phyloP scores from a whole-genome alignment of 2,797 vertebrate genomes.

The Melanotaenia nigrans region DNA sequence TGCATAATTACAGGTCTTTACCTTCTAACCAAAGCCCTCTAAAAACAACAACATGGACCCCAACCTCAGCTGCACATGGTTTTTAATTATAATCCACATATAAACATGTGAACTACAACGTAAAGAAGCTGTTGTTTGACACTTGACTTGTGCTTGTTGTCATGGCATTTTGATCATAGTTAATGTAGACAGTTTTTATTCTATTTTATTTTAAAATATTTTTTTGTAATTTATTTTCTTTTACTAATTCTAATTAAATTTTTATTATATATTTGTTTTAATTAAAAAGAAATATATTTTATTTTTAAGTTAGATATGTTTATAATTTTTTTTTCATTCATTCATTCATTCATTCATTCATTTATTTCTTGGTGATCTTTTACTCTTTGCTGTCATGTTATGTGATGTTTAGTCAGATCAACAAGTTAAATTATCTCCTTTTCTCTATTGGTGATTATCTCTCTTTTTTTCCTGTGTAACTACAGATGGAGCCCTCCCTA shows the following conservation, averaged over 20 bases:
- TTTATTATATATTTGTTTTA: too few relatives aligned
- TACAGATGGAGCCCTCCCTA: constrained; percentile 78
- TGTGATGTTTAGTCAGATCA: background rate
- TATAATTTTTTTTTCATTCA: background rate
- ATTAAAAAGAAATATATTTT: too few relatives aligned
- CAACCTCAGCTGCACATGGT: background rate
- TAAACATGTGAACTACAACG: background rate
- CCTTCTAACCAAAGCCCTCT: background rate
- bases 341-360: too few relatives aligned
- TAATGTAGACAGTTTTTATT: too few relatives aligned
- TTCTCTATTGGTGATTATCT: constrained; percentile 15
- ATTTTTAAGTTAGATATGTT: background rate
- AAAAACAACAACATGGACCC: background rate
- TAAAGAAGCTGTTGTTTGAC: background rate
- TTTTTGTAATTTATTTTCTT: too few relatives aligned
- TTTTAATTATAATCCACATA: background rate
- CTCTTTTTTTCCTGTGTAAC: constrained; percentile 18
- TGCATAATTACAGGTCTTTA: background rate
- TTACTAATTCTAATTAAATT: too few relatives aligned
- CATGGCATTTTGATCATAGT: background rate
- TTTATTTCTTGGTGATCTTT: background rate
- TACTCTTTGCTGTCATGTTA: background rate
- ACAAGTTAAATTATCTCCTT: background rate
- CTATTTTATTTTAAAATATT: too few relatives aligned
- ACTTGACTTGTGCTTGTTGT: background rate